These are phyloP conservation scores for mouse (Mus musculus) DNA, from an alignment of 2,113 vertebrate species.

Conservation along the genomic window GRCm39 chr19:27233001-27233500, in stretches of 20 bases:
- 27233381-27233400: not conserved
- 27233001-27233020: not conserved
- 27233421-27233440: not conserved
- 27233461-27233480: not conserved
- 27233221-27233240: not conserved
- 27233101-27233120: not conserved
- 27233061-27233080: not conserved
- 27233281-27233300: not conserved
- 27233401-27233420: not conserved
- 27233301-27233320: slow-evolving; percentile 2
- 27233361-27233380: not conserved
- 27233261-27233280: not conserved
- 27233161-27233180: not conserved
- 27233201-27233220: not conserved
- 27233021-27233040: slow-evolving; percentile 1
- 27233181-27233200: not conserved
- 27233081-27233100: not conserved
- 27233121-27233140: not conserved
- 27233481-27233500: not conserved
- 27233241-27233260: not conserved
- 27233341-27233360: slow-evolving; percentile 21
- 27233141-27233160: not conserved
- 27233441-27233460: not conserved
- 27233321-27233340: not conserved
- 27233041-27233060: not conserved